Evolutionary conservation across 2,797 vertebrate species (phyloP).

Genomic region (Sebastes ruberrimus): DNA sequence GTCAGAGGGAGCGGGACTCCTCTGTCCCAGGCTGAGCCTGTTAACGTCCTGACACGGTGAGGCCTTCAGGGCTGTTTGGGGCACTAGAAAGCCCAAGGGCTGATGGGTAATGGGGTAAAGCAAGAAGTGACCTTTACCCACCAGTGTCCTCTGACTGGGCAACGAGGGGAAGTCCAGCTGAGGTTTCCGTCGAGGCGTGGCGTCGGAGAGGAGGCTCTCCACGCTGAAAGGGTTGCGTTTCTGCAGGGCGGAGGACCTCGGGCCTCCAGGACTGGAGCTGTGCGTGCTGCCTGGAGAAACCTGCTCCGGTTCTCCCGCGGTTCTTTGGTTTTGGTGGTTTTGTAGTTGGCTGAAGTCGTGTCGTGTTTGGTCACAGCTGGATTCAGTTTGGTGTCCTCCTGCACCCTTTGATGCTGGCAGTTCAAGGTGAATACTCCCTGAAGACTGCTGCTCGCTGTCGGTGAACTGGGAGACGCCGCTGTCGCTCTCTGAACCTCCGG

Average conservation of each 20-base stretch:
- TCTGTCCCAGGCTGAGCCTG: constrained; percentile 59
- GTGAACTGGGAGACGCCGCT: constrained; percentile 90
- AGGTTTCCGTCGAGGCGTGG: constrained; percentile 88
- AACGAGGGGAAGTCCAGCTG: constrained; percentile 86
- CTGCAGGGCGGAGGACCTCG: constrained; percentile 81
- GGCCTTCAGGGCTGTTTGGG: constrained; percentile 88
- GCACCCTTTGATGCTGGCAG: constrained; percentile 53
- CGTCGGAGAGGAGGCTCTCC: constrained; percentile 94
- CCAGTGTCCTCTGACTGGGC: constrained; percentile 86
- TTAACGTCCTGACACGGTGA: constrained; percentile 77
- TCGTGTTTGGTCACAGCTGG: constrained; percentile 81
- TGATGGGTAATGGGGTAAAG: constrained; percentile 95
- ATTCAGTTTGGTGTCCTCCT: constrained; percentile 72
- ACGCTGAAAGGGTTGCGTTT: constrained; percentile 96
- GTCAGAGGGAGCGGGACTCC: constrained; percentile 60
- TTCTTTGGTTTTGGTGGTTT: constrained; percentile 84
- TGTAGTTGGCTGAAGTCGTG: constrained; percentile 70
- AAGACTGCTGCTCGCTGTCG: constrained; percentile 84
- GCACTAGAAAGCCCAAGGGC: constrained; percentile 94
- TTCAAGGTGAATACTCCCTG: constrained; percentile 61
- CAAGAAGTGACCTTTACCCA: constrained; percentile 94
- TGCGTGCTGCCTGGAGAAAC: constrained; percentile 77
- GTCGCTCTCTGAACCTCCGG: constrained; percentile 95
- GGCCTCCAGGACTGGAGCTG: constrained; percentile 75
- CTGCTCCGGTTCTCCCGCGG: constrained; percentile 75